Conservation (phyloP, 2,888 invertebrate species). For the Fissipunctia ypsillon region DNA sequence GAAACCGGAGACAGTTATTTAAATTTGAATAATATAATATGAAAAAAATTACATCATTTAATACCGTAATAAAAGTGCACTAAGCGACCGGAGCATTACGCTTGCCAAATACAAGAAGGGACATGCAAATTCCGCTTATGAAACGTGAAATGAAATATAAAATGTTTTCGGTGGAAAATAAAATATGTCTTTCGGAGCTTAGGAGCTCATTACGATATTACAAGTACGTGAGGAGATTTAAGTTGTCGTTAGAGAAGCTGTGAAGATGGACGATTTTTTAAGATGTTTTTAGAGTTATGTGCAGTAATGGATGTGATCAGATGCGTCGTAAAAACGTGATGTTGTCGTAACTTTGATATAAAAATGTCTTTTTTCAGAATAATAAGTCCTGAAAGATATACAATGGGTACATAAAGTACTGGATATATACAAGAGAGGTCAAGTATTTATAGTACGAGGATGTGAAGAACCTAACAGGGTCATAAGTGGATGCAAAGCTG, state of each 20-base stretch:
- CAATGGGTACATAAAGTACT: not conserved
- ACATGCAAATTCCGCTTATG: slow-evolving; percentile 88
- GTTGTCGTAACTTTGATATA: slow-evolving; percentile 51
- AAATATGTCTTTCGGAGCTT: slow-evolving; percentile 87
- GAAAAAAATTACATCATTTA: slow-evolving; percentile 91
- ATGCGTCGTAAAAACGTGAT: slow-evolving; percentile 53
- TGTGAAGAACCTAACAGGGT: not conserved
- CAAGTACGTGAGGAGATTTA: slow-evolving; percentile 88
- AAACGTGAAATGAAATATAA: slow-evolving; percentile 91
- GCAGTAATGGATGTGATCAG: slow-evolving; percentile 56
- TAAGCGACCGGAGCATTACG: slow-evolving; percentile 90
- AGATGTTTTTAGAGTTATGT: slow-evolving; percentile 62
- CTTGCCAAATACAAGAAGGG: slow-evolving; percentile 87
- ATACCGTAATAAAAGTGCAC: slow-evolving; percentile 91
- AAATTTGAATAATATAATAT: slow-evolving; percentile 92
- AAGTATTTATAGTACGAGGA: not conserved
- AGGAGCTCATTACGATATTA: slow-evolving; percentile 89
- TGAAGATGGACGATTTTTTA: slow-evolving; percentile 72
- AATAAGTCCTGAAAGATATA: slow-evolving; percentile 20
- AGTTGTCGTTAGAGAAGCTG: slow-evolving; percentile 79
- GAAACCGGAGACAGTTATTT: slow-evolving; percentile 91
- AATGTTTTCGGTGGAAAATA: slow-evolving; percentile 88
- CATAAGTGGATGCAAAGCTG: not conserved
- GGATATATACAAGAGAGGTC: slow-evolving; percentile 2
- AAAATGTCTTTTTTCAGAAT: slow-evolving; percentile 50